Percentiles rank a stretch among this genome's conserved stretches.
These are phyloP conservation scores for Phenganax marumi DNA, from an alignment of 92 coral and sea anemone genomes.

Conservation along the genomic window DNA sequence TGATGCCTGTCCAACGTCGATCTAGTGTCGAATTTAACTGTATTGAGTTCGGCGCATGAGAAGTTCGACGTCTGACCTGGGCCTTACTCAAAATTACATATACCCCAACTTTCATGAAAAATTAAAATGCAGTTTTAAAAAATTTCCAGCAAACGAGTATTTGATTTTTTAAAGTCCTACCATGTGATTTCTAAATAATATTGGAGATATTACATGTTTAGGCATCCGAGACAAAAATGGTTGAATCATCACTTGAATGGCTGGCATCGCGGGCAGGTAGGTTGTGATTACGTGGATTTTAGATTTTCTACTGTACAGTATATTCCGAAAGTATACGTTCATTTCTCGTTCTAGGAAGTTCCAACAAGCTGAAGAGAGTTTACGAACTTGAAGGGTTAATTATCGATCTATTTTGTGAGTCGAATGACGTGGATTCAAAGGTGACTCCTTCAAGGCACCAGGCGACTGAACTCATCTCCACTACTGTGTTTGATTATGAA, in stretches of 20 bases:
- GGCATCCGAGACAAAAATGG: constrained; percentile 89
- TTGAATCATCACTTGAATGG: constrained; percentile 80
- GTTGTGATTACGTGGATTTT: neutral
- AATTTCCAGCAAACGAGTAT: too few species aligned
- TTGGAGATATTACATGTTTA: constrained; percentile 26
- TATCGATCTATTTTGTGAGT: constrained; percentile 74
- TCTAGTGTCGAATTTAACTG: too few species aligned
- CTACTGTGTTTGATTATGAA: constrained; percentile 90
- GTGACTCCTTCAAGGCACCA: constrained; percentile 73
- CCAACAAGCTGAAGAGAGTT: constrained; percentile 85
- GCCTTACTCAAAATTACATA: too few species aligned
- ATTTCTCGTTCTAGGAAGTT: constrained; percentile 60
- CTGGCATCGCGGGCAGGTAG: constrained; percentile 85
- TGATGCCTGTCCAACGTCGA: too few species aligned
- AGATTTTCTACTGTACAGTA: too few species aligned
- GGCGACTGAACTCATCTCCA: constrained; percentile 88
- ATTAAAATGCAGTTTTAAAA: too few species aligned
- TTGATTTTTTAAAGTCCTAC: too few species aligned
- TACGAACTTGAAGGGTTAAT: constrained; percentile 89
- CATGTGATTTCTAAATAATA: too few species aligned
- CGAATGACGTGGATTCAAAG: constrained; percentile 46
- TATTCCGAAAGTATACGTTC: neutral
- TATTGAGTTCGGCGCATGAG: too few species aligned
- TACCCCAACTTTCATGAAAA: too few species aligned
- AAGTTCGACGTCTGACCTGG: too few species aligned